These are phyloP conservation scores for Metacarcinus magister DNA, from an alignment of 2,888 invertebrate species.

Conservation along the genomic window DNA sequence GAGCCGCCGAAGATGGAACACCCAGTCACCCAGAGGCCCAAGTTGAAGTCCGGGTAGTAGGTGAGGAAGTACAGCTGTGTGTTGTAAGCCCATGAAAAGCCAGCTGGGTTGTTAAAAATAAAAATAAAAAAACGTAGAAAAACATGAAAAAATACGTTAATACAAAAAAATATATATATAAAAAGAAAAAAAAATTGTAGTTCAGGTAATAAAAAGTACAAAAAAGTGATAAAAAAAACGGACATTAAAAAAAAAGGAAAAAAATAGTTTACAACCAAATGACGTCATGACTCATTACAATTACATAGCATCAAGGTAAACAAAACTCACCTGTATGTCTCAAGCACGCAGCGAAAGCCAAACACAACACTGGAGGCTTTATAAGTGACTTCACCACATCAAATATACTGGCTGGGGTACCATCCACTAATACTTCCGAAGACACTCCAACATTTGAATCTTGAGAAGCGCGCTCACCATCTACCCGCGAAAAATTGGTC, in stretches of 20 bases:
- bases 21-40: constrained; percentile 95
- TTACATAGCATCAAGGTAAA: not conserved
- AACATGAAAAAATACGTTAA: not conserved
- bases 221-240: too few relatives aligned
- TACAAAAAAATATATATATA: too few relatives aligned
- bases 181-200: too few relatives aligned
- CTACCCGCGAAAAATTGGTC: not conserved
- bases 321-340: constrained; percentile 80
- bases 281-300: not conserved
- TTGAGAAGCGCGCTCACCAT: not conserved
- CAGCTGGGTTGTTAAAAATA: constrained; percentile 86
- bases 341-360: constrained; percentile 75
- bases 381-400: constrained; percentile 62
- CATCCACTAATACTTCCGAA: not conserved
- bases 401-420: not conserved
- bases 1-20: constrained; percentile 94
- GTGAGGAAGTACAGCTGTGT: constrained; percentile 94
- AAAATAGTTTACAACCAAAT: too few relatives aligned
- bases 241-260: too few relatives aligned
- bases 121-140: not conserved
- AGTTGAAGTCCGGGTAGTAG: constrained; percentile 94
- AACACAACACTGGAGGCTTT: constrained; percentile 64
- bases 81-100: constrained; percentile 96
- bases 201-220: too few relatives aligned
- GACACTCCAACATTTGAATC: not conserved